phyloP scores from a whole-genome alignment of 2,113 vertebrate genomes.

The Empidonax traillii region DNA sequence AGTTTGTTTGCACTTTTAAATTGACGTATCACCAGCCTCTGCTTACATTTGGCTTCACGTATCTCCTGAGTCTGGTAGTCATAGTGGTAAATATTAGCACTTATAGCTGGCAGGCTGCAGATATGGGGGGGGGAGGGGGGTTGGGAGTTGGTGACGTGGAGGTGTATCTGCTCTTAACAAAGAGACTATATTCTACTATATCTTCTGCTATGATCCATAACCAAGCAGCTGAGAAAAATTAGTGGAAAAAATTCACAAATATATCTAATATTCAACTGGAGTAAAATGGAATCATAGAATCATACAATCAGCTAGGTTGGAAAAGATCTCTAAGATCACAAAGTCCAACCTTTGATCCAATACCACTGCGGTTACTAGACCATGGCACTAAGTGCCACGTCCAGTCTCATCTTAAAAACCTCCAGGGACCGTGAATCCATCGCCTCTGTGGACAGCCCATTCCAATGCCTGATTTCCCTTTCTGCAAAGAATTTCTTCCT shows the following conservation, averaged over 20 bases:
- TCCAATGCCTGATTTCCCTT: too few relatives aligned
- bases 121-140: background rate
- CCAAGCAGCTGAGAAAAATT: background rate
- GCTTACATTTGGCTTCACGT: constrained; percentile 1
- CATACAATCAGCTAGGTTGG: too few relatives aligned
- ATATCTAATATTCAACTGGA: background rate
- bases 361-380: too few relatives aligned
- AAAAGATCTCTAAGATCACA: too few relatives aligned
- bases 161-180: background rate
- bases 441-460: too few relatives aligned
- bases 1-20: constrained; percentile 55
- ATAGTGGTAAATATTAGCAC: constrained; percentile 50
- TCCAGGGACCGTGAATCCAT: too few relatives aligned
- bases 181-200: background rate
- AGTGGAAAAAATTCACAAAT: background rate
- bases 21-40: background rate
- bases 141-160: background rate
- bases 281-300: background rate
- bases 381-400: too few relatives aligned
- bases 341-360: too few relatives aligned
- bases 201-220: background rate
- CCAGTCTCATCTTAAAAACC: too few relatives aligned
- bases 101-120: background rate
- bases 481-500: too few relatives aligned
- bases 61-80: background rate